Conservation (phyloP, 1,140 invertebrate genomes). For the Asbolus verrucosus region DNA sequence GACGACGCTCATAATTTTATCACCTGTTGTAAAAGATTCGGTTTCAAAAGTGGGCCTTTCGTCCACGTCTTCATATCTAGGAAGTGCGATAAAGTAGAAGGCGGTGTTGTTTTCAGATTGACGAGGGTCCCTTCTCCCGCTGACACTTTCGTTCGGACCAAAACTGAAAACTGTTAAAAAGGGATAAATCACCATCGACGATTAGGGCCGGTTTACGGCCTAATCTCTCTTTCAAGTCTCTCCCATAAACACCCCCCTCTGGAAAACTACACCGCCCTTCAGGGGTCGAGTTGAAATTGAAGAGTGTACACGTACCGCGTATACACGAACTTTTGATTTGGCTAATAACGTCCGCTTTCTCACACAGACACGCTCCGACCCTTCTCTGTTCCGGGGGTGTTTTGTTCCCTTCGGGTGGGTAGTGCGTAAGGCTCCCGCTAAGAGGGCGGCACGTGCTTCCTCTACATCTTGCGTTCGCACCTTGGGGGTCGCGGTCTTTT, state of each 20-base stretch:
- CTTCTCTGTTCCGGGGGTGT: conserved; percentile 1
- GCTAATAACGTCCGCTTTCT: conserved; percentile 44
- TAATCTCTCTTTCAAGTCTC: conserved; percentile 3
- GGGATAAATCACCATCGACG: conserved; percentile 24
- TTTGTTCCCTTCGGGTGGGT: too few species aligned
- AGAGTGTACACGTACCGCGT: neutral
- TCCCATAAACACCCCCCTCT: too few species aligned
- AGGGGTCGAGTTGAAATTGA: neutral
- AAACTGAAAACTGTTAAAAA: conserved; percentile 35
- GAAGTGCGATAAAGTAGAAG: conserved; percentile 18
- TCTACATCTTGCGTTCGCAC: conserved; percentile 22
- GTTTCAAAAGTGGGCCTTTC: conserved; percentile 17
- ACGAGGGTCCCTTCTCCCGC: conserved; percentile 3
- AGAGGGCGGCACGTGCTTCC: conserved; percentile 43
- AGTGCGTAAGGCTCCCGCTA: conserved; percentile 9
- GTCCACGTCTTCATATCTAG: conserved; percentile 17
- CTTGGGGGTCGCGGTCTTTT: conserved; percentile 22
- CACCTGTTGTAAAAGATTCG: conserved; percentile 37
- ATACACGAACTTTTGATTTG: conserved; percentile 42
- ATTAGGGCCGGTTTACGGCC: too few species aligned
- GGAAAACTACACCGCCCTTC: too few species aligned
- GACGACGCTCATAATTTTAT: conserved; percentile 31
- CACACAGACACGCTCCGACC: conserved; percentile 31
- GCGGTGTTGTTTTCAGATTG: conserved; percentile 29
- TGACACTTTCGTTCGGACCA: conserved; percentile 16